Percentiles rank a stretch among this genome's conserved stretches.
Conservation (phyloP, 1,140 invertebrate genomes). For the Drosophila sp. region DNA sequence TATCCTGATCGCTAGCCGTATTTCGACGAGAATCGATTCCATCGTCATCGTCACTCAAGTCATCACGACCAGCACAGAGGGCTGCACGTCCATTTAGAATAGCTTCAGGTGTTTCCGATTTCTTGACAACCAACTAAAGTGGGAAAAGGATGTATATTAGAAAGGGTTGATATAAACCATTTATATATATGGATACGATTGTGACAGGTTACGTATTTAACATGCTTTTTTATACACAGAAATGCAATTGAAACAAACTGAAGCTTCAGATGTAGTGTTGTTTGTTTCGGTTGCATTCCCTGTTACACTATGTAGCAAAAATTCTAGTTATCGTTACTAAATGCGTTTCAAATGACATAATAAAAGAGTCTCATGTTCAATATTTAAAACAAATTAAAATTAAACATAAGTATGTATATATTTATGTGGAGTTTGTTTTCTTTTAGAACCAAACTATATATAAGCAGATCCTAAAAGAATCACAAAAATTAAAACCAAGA, state of each 20-base stretch:
- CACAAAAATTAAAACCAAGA: background rate
- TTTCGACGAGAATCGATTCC: slow-evolving; percentile 82
- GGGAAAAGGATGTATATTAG: slow-evolving; percentile 20
- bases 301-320: slow-evolving; percentile 3
- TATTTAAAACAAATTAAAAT: slow-evolving; percentile 1
- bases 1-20: slow-evolving; percentile 71
- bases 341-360: background rate
- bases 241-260: background rate
- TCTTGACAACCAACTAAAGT: slow-evolving; percentile 85
- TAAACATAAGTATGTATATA: background rate
- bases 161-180: slow-evolving; percentile 29
- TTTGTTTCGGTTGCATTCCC: background rate
- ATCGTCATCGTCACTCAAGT: slow-evolving; percentile 89
- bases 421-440: background rate
- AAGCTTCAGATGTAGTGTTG: background rate
- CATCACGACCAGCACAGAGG: slow-evolving; percentile 89
- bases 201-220: background rate
- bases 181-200: background rate
- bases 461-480: background rate
- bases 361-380: background rate
- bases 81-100: slow-evolving; percentile 92
- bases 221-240: slow-evolving; percentile 7
- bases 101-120: slow-evolving; percentile 84
- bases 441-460: no score
- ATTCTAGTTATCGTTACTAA: background rate